Conservation (phyloP, 2,797 vertebrate species). For the Sebastes jordani region DNA sequence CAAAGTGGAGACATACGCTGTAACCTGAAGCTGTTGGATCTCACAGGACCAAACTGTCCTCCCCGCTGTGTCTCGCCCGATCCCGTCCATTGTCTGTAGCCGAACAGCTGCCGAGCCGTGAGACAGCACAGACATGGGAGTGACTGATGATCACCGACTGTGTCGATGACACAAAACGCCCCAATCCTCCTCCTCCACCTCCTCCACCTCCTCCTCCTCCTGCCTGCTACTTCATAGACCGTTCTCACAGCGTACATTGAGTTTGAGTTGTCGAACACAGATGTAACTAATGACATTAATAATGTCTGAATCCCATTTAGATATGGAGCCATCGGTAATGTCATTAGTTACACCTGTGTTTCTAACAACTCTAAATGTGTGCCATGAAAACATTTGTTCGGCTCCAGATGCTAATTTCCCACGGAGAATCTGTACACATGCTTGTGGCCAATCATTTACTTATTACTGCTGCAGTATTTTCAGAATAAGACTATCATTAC, state of each 20-base stretch:
- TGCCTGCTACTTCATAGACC: not conserved
- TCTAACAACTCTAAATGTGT: not conserved
- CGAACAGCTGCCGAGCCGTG: slow-evolving; percentile 62
- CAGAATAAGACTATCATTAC: slow-evolving; percentile 11
- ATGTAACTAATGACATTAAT: not conserved
- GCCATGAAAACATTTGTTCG: not conserved
- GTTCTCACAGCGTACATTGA: not conserved
- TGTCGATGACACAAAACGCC: slow-evolving; percentile 14
- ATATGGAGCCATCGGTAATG: not conserved
- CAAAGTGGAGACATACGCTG: not conserved
- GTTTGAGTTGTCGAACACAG: not conserved
- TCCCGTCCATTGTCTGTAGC: slow-evolving; percentile 42
- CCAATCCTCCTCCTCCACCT: not conserved
- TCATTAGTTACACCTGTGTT: not conserved
- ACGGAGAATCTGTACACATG: not conserved
- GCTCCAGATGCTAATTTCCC: not conserved
- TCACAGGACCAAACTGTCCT: slow-evolving; percentile 17
- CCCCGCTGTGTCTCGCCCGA: slow-evolving; percentile 44
- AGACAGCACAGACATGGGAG: slow-evolving; percentile 13
- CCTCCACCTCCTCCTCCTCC: not conserved
- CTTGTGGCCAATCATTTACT: not conserved
- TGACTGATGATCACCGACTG: slow-evolving; percentile 45
- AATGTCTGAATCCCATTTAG: not conserved
- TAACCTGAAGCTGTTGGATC: slow-evolving; percentile 22
- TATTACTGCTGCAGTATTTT: not conserved